Conservation (phyloP, 1,140 invertebrate species). For the Bacillus rossius region DNA sequence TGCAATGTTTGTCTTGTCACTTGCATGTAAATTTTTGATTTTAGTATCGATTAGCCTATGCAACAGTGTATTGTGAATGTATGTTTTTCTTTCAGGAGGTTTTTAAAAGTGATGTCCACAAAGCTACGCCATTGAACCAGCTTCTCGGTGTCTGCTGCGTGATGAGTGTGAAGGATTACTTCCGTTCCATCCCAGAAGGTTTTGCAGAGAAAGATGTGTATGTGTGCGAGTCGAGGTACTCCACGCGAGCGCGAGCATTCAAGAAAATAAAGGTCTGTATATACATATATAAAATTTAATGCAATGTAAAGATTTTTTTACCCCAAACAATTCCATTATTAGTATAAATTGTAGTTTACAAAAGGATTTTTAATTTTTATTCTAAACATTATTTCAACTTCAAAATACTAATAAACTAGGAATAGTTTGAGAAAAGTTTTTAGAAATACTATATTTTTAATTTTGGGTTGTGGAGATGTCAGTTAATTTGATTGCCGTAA, state of each 20-base stretch:
- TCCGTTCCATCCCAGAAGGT: constrained; percentile 80
- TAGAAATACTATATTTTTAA: too few species aligned
- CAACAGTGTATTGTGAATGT: background rate
- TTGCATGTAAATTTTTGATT: too few species aligned
- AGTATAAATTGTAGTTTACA: too few species aligned
- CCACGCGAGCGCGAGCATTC: constrained; percentile 74
- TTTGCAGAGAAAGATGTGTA: constrained; percentile 93
- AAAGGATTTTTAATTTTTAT: too few species aligned
- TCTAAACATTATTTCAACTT: background rate
- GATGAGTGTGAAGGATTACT: constrained; percentile 93
- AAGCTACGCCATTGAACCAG: constrained; percentile 77
- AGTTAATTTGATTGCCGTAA: too few species aligned
- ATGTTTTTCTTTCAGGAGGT: constrained; percentile 63
- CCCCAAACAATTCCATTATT: too few species aligned
- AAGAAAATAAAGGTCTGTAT: constrained; percentile 84
- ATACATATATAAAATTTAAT: too few species aligned
- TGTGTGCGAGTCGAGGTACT: constrained; percentile 95
- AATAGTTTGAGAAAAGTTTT: too few species aligned
- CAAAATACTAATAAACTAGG: background rate
- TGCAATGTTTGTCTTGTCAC: too few species aligned
- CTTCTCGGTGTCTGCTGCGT: constrained; percentile 91
- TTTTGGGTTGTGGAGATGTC: too few species aligned
- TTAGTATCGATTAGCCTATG: too few species aligned
- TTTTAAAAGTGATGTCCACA: constrained; percentile 88
- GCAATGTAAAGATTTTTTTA: too few species aligned